A percentile compares a stretch with the other conserved stretches of the same genome.
These are phyloP conservation scores for Carassius gibelio DNA, from an alignment of 2,113 vertebrate species.

Conservation along the genomic window DNA sequence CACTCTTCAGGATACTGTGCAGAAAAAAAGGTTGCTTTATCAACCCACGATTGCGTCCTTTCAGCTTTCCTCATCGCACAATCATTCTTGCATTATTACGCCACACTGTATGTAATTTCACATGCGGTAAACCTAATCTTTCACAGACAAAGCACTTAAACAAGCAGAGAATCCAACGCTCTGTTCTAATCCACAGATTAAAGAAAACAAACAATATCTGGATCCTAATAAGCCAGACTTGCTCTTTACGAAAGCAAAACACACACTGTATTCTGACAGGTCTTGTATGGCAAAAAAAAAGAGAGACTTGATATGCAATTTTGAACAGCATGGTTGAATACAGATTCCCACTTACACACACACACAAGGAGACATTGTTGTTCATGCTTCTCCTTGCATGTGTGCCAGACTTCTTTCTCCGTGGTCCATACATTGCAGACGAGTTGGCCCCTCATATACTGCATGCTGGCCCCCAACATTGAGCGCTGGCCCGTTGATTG, in stretches of 20 bases:
- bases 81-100: not conserved
- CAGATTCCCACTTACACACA: slow-evolving; percentile 34
- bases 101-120: slow-evolving; percentile 1
- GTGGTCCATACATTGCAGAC: slow-evolving; percentile 79
- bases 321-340: not conserved
- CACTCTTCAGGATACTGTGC: not conserved
- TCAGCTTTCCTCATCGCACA: not conserved
- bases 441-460: slow-evolving; percentile 69
- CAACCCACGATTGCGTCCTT: not conserved
- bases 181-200: slow-evolving; percentile 15
- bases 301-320: slow-evolving; percentile 43
- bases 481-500: slow-evolving; percentile 82
- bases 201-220: not conserved
- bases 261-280: not conserved
- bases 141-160: slow-evolving; percentile 33
- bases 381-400: slow-evolving; percentile 81
- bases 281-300: slow-evolving; percentile 31
- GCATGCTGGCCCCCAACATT: slow-evolving; percentile 63
- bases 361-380: slow-evolving; percentile 75
- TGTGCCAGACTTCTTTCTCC: slow-evolving; percentile 66
- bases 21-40: not conserved
- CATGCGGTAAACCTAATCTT: slow-evolving; percentile 12
- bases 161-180: not conserved
- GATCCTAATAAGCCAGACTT: not conserved
- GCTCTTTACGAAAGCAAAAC: slow-evolving; percentile 1